Evolutionary conservation across 1,140 invertebrate species (phyloP).

Genomic region (Cataglyphis hispanica): DNA sequence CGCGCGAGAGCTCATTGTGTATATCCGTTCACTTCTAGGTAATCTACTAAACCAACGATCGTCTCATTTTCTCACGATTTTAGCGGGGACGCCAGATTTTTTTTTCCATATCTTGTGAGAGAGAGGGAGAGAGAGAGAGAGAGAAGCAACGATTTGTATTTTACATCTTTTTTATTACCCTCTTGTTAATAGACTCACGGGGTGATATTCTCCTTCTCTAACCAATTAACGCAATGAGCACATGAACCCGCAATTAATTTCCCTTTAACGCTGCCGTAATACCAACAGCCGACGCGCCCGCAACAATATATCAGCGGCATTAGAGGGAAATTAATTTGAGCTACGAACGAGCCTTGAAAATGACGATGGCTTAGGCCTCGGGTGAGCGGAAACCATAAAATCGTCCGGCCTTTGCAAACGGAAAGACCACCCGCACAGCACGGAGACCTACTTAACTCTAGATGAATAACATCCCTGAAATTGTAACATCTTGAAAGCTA

Average conservation of each 20-base stretch:
- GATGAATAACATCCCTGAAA: slow-evolving; percentile 59
- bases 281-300: slow-evolving; percentile 12
- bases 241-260: slow-evolving; percentile 38
- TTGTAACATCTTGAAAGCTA: slow-evolving; percentile 24
- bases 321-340: slow-evolving; percentile 60
- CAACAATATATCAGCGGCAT: slow-evolving; percentile 55
- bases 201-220: not conserved
- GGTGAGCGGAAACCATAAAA: slow-evolving; percentile 61
- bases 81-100: not conserved
- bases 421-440: slow-evolving; percentile 55
- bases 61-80: slow-evolving; percentile 39
- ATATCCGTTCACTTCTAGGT: slow-evolving; percentile 71
- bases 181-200: slow-evolving; percentile 15
- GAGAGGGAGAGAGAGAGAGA: not conserved
- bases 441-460: slow-evolving; percentile 54
- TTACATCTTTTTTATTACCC: not conserved
- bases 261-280: slow-evolving; percentile 29
- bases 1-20: slow-evolving; percentile 65
- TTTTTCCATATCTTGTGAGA: not conserved
- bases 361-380: slow-evolving; percentile 46
- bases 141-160: not conserved
- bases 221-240: slow-evolving; percentile 32
- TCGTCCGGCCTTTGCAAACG: slow-evolving; percentile 60
- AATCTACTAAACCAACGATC: slow-evolving; percentile 68
- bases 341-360: slow-evolving; percentile 51